phyloP scores from a whole-genome alignment of 1,140 invertebrate genomes.

The Apis mellifera region DNA sequence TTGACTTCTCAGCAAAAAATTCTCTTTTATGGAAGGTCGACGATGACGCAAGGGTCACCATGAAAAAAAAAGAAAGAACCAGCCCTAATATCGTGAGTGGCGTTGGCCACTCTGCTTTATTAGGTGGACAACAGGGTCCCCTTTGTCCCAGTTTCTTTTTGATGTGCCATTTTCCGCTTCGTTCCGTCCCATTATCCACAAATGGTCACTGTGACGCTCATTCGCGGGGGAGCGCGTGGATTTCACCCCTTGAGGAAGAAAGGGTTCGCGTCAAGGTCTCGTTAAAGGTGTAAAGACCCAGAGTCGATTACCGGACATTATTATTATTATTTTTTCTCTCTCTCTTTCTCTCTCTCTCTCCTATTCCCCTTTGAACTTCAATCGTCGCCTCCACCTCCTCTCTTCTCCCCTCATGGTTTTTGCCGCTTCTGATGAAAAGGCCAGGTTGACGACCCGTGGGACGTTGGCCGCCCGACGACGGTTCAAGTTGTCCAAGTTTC shows the following conservation, averaged over 20 bases:
- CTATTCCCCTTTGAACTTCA: background rate
- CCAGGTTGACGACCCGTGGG: background rate
- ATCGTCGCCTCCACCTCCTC: background rate
- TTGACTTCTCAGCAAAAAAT: background rate
- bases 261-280: constrained; percentile 17
- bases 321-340: background rate
- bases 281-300: constrained; percentile 35
- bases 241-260: background rate
- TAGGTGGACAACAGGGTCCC: constrained; percentile 44
- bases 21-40: background rate
- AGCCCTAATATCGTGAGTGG: constrained; percentile 11
- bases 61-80: constrained; percentile 4
- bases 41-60: background rate
- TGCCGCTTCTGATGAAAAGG: background rate
- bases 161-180: constrained; percentile 61
- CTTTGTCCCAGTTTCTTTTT: constrained; percentile 65
- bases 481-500: background rate
- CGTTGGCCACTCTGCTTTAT: constrained; percentile 54
- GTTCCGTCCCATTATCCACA: constrained; percentile 63
- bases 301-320: constrained; percentile 38
- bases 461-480: background rate
- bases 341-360: background rate
- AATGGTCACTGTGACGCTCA: constrained; percentile 47
- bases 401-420: background rate
- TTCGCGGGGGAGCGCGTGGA: constrained; percentile 1